Conservation (phyloP, 2,113 vertebrate genomes). For the Columba livia region DNA sequence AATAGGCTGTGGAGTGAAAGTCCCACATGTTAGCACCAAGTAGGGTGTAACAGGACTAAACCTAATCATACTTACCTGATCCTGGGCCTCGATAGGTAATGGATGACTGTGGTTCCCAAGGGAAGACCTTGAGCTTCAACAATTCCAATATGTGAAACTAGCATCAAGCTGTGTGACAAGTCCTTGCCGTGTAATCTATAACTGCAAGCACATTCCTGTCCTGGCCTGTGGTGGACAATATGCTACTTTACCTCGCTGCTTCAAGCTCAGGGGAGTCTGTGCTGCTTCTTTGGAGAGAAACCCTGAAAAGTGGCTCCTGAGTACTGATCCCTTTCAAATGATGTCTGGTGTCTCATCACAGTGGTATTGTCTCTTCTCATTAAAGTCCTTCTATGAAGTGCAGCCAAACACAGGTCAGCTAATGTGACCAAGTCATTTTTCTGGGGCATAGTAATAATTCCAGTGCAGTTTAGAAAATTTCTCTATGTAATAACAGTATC, state of each 20-base stretch:
- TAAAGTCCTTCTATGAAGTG: not conserved
- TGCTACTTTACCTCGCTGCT: not conserved
- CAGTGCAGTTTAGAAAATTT: not conserved
- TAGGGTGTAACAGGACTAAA: not conserved
- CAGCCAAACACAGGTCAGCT: not conserved
- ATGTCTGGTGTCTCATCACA: not conserved
- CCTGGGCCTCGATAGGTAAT: not conserved
- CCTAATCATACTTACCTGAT: not conserved
- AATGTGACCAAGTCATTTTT: rapidly evolving
- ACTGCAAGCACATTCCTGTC: rapidly evolving
- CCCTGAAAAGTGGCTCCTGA: not conserved
- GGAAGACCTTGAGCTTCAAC: not conserved
- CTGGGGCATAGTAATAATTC: not conserved
- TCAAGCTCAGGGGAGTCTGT: not conserved
- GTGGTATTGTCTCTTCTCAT: not conserved
- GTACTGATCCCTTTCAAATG: not conserved
- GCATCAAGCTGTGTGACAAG: not conserved
- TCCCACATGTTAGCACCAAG: not conserved
- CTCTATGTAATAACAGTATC: not conserved
- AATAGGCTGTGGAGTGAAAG: not conserved
- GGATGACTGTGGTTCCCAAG: not conserved
- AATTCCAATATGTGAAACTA: not conserved
- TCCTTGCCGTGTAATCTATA: not conserved
- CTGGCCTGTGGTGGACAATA: not conserved
- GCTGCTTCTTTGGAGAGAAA: not conserved